Evolutionary conservation across 1,140 invertebrate species (phyloP), one percentile per base, ranked within the genome.

Genomic region (Leptinotarsa texana): DNA sequence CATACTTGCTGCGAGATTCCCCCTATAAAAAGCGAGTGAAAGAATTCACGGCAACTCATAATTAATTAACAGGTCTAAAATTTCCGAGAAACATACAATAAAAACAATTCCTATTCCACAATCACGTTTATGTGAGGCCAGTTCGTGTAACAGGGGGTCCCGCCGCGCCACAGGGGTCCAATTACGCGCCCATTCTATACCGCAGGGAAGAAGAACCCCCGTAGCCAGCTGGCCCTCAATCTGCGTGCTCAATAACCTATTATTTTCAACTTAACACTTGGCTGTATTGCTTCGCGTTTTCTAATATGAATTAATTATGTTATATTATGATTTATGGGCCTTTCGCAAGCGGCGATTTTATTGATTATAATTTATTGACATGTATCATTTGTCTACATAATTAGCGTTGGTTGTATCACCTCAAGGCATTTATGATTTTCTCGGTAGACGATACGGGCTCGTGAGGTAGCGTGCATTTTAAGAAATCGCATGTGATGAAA

Each of bases 101-200:
- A 63, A 74, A 74, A 74, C 33, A 71, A 74, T 74, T 18, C 49
- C 47, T 57, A 21, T 6, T 72, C 49, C 49, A 42, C 22, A 27
- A 61, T 72, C 70, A 49, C 17, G 42, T 48, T 69, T 69, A 69
- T 57, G 42, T 69, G 68, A 63, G 71, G 57, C 51, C 51, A n/a
- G 27, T 70, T 42, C 48, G 72, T 15, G 17, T 22, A 51, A 62
- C 73, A 61, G 71, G 72, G 77, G 72, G 69, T 74, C 73, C 18
- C 57, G 63, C 51, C 48, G 49, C 73, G 11, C 79, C 71, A 63
- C 78, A 76, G 79, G 80, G 74, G 79, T 79, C 80, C 80, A 82
- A 82, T 82, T 82, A 82, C 75, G 78, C 72, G 63, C 74, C 79
- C 79, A 80, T 82, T 82, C 77, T 76, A 22, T 68, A 47, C 75